Base-by-base conservation (phyloP, 2,888 invertebrate species). In the Parnassius apollo region DNA sequence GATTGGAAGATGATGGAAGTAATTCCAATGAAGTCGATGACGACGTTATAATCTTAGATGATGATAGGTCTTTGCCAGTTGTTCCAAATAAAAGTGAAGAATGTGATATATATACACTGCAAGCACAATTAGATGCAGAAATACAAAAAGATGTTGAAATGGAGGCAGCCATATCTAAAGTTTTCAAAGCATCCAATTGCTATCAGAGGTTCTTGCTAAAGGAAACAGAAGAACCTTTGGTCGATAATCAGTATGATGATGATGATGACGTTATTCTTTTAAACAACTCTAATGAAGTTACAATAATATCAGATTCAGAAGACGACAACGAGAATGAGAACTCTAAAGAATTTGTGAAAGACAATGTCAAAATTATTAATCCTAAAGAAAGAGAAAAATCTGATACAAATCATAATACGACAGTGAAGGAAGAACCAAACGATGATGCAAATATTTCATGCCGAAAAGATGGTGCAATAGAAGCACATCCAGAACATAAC, bases 61-160 rank as follows among this genome's bases (percentile, higher is more conserved):
- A 35, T 35, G 35, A 7, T 35, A 7, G 35, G 7, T 7, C 35
- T 35, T 35, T 35, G 7, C 35, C 35, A 35, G 35, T 35, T 35
- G 35, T 35, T 35, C 7, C 35, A 35, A 35, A 35, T 4, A 4
- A 35, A 35, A 35, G 3, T 35, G 35, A 35, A 35, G n/a, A 2
- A 46, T 12, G 12, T n/a, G 12, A 46, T 12, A 12, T 12, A 12
- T 46, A 46, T 12, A n/a, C 46, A 46, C 46, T 46, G n/a, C 46
- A 46, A 46, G 22, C n/a, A 18, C 61, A 62, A 22, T 18, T 62
- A 35, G 62, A 62, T 7, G 62, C 42, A 0, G 62, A 62, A 53
- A 62, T 62, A 62, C n/a, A 52, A 42, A 48, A 42, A 25, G 62
- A 54, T 13, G 7, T 62, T 1, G 62, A 62, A 49, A 53, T 62